Evolutionary conservation across 2,797 vertebrate species (phyloP), one percentile per base, ranked within the genome.

Genomic region (Phataginus tricuspis): DNA sequence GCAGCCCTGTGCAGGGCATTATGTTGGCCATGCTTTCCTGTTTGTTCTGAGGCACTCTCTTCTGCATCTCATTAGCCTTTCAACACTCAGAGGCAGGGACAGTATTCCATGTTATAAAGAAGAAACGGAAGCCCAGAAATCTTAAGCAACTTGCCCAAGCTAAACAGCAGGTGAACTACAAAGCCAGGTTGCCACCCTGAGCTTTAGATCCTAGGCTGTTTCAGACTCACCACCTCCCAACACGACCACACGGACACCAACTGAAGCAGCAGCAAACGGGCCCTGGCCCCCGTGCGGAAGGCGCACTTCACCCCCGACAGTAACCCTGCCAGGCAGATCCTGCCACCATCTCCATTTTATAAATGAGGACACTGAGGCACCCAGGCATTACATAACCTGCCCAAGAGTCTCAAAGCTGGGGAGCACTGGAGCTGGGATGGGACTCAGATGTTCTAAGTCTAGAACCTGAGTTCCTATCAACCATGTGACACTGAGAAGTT

Each of bases 101-200:
- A 13, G 19, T 55, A 68, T 49, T 80, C 49, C 49, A 63, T 13
- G 19, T 82, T 49, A 51, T n/a, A 66, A 86, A 61, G 57, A 92
- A 66, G 39, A 74, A 84, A 79, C 14, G 90, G 79, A 78, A 89
- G 45, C 34, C 75, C 85, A 85, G 91, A 34, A 45, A 75, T n/a
- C 31, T 34, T 69, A 27, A 34, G 34, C 31, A 53, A 91, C 49
- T 63, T 91, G 69, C 15, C 79, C 57, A 77, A 86, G 75, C 7
- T 14, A 77, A 29, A 66, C 27, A 75, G 64, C 39, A 51, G 75
- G 49, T 42, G n/a, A 90, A 82, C 18, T 15, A 11, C n/a, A 27
- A 78, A 39, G 19, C 29, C 4, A n/a, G 19, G 7, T 0, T 55
- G 45, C 37, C 16, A 49, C 59, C 63, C 68, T 61, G 77, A 45